Evolutionary conservation across 2,888 invertebrate genomes (phyloP).

Genomic region (Pyrochroa serraticornis): DNA sequence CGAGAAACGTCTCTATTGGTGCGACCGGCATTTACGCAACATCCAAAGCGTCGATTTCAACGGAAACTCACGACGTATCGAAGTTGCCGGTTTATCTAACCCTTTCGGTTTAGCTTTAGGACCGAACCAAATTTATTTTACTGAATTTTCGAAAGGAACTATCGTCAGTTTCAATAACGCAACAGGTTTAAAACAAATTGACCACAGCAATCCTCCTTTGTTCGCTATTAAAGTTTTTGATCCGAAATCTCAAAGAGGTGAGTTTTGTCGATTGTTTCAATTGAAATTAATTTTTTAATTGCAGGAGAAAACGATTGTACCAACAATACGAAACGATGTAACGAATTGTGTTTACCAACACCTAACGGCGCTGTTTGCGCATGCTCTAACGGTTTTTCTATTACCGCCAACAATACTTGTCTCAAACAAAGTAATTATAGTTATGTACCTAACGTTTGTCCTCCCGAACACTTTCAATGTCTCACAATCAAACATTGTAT

Average conservation of each 20-base stretch:
- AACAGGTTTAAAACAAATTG: conserved; percentile 59
- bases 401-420: conserved; percentile 50
- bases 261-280: neutral
- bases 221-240: conserved; percentile 74
- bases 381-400: conserved; percentile 67
- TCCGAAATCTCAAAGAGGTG: conserved; percentile 62
- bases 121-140: conserved; percentile 70
- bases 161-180: conserved; percentile 61
- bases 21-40: conserved; percentile 72
- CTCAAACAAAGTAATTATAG: conserved; percentile 51
- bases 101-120: conserved; percentile 41
- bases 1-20: conserved; percentile 69
- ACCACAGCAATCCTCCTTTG: conserved; percentile 67
- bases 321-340: conserved; percentile 59
- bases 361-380: conserved; percentile 64
- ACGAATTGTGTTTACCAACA: conserved; percentile 73
- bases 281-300: conserved; percentile 8
- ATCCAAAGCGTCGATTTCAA: conserved; percentile 70
- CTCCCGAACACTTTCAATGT: conserved; percentile 52
- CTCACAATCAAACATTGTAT: conserved; percentile 63
- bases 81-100: conserved; percentile 63
- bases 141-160: conserved; percentile 70
- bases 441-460: conserved; percentile 46
- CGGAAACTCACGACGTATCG: conserved; percentile 61
- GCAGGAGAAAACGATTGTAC: conserved; percentile 56